These are phyloP conservation scores for Tineola bisselliella DNA, from an alignment of 2,888 invertebrate species.

Conservation along the genomic window DNA sequence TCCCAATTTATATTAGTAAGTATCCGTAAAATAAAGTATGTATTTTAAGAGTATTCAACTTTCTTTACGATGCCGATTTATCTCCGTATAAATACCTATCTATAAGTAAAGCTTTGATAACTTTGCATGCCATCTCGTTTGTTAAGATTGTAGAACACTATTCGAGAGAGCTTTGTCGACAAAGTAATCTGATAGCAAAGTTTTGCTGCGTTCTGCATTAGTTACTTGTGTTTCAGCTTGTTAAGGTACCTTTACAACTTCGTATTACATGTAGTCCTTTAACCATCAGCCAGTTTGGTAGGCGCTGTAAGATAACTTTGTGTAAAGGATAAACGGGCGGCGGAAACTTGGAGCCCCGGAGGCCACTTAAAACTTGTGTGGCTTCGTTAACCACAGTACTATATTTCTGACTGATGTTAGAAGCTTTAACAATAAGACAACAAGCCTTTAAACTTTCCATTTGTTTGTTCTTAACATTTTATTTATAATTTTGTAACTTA, in stretches of 20 bases:
- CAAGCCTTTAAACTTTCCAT: constrained; percentile 18
- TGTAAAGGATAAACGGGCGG: constrained; percentile 53
- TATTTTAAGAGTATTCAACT: no score
- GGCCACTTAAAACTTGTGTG: constrained; percentile 65
- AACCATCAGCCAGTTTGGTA: background rate
- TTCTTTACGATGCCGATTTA: no score
- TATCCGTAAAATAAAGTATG: no score
- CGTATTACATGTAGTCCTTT: background rate
- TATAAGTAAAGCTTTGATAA: background rate
- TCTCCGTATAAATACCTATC: no score
- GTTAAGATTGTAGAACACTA: background rate
- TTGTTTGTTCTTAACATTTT: background rate
- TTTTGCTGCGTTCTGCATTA: background rate
- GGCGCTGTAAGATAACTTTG: constrained; percentile 47
- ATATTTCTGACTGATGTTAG: constrained; percentile 41
- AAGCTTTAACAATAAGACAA: constrained; percentile 33
- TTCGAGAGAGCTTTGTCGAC: background rate
- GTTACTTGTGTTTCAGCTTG: constrained; percentile 4
- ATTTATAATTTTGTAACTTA: background rate
- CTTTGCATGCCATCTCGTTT: background rate
- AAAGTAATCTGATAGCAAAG: constrained; percentile 2
- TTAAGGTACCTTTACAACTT: constrained; percentile 11
- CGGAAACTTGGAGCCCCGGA: constrained; percentile 46
- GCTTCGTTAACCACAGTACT: constrained; percentile 54
- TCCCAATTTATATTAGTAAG: no score